Percentiles rank a stretch among this genome's conserved stretches.
Evolutionary conservation across 1,140 invertebrate species (phyloP).

Genomic region (Cydia amplana): DNA sequence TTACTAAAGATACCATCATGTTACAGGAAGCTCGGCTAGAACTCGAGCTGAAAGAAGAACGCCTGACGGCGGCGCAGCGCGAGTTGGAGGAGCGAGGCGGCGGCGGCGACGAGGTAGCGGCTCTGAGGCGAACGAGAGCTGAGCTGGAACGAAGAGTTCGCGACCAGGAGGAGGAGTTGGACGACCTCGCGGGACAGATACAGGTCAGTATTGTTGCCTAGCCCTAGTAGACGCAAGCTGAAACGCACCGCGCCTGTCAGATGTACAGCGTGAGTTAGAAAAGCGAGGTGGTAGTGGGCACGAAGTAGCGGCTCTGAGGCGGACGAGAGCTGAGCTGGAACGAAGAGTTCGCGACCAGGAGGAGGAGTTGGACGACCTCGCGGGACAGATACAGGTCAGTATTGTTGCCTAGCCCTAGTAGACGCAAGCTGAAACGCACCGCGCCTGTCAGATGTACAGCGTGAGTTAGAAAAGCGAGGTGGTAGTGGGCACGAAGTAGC

Average conservation of each 20-base stretch:
- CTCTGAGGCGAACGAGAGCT: slow-evolving; percentile 90
- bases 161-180: slow-evolving; percentile 97
- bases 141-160: slow-evolving; percentile 92
- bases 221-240: no score
- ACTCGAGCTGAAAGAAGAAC: slow-evolving; percentile 92
- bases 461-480: slow-evolving; percentile 92
- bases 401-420: slow-evolving; percentile 17
- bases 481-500: slow-evolving; percentile 94
- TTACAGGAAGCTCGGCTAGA: slow-evolving; percentile 90
- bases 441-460: slow-evolving; percentile 81
- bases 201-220: slow-evolving; percentile 72
- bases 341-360: slow-evolving; percentile 94
- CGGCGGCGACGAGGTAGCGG: slow-evolving; percentile 92
- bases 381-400: slow-evolving; percentile 88
- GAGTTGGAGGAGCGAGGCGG: slow-evolving; percentile 93
- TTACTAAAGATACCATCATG: not conserved
- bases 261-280: slow-evolving; percentile 89
- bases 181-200: slow-evolving; percentile 94
- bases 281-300: slow-evolving; percentile 92
- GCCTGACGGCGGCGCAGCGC: slow-evolving; percentile 86
- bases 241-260: slow-evolving; percentile 46
- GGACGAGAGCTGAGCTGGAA: slow-evolving; percentile 93
- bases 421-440: no score
- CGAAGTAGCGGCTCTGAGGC: slow-evolving; percentile 89
- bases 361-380: slow-evolving; percentile 96